phyloP scores from a whole-genome alignment of 1,140 invertebrate species.

The Battus philenor region DNA sequence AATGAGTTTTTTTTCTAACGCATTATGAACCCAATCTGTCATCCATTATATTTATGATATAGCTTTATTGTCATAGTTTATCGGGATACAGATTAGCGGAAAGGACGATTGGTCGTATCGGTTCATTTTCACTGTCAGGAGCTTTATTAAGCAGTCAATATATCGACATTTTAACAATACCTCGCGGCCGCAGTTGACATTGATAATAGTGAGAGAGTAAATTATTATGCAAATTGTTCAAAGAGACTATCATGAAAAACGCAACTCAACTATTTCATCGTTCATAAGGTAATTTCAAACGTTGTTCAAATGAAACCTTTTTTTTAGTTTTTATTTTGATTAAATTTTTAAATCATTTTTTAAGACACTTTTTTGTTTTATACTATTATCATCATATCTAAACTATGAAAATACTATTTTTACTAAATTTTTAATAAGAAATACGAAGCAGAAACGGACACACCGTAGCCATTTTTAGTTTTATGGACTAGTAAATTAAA shows the following conservation, averaged over 20 bases:
- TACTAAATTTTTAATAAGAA: too few relatives aligned
- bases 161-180: background rate
- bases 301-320: too few relatives aligned
- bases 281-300: conserved; percentile 17
- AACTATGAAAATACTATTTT: too few relatives aligned
- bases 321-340: too few relatives aligned
- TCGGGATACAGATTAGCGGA: conserved; percentile 14
- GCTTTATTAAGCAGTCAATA: conserved; percentile 9
- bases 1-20: too few relatives aligned
- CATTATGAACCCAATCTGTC: conserved; percentile 12
- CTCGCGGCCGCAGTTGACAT: background rate
- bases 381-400: too few relatives aligned
- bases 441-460: too few relatives aligned
- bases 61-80: conserved; percentile 16
- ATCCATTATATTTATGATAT: conserved; percentile 16
- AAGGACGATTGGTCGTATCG: conserved; percentile 15
- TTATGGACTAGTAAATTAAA: too few relatives aligned
- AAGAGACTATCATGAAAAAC: conserved; percentile 16
- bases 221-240: conserved; percentile 10
- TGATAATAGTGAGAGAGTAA: too few relatives aligned
- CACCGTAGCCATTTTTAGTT: too few relatives aligned
- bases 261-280: conserved; percentile 10
- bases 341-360: too few relatives aligned
- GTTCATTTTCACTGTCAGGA: conserved; percentile 18
- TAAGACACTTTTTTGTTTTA: too few relatives aligned